These are phyloP conservation scores for Spea bombifrons DNA, from an alignment of 2,113 vertebrate genomes.

Conservation along the genomic window DNA sequence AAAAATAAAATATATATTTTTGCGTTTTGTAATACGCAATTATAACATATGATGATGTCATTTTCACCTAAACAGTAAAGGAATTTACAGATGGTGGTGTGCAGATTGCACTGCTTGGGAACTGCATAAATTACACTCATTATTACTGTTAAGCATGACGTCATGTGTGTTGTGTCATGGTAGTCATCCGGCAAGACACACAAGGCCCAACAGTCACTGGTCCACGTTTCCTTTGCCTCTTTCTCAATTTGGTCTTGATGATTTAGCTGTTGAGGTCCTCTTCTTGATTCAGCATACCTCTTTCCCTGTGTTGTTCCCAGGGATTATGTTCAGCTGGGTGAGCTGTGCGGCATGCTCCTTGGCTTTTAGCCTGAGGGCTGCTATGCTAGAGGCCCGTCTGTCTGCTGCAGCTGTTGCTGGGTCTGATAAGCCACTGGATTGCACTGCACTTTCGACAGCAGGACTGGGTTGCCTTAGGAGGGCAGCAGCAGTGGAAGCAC, in stretches of 20 bases:
- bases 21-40: neutral
- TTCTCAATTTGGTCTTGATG: slow-evolving; percentile 84
- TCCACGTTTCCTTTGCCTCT: slow-evolving; percentile 26
- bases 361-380: slow-evolving; percentile 91
- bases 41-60: slow-evolving; percentile 18
- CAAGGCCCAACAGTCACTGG: slow-evolving; percentile 30
- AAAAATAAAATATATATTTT: neutral
- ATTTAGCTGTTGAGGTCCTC: slow-evolving; percentile 63
- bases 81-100: neutral
- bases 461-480: slow-evolving; percentile 84
- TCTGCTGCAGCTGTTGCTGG: slow-evolving; percentile 80
- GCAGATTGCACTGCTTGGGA: slow-evolving; percentile 18
- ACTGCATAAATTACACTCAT: slow-evolving; percentile 41
- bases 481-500: slow-evolving; percentile 87
- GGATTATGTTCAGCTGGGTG: slow-evolving; percentile 96
- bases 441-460: slow-evolving; percentile 75
- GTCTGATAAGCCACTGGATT: slow-evolving; percentile 70
- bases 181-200: slow-evolving; percentile 6
- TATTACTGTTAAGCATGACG: slow-evolving; percentile 34
- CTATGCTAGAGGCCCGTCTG: slow-evolving; percentile 91
- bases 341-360: slow-evolving; percentile 97
- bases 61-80: slow-evolving; percentile 1
- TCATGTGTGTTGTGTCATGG: slow-evolving; percentile 5
- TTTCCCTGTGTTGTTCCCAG: slow-evolving; percentile 86
- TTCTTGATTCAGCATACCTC: slow-evolving; percentile 88